Percentiles rank a stretch among this genome's conserved stretches.
Evolutionary conservation across 2,113 vertebrate genomes (phyloP).

Genomic region (Daubentonia madagascariensis): DNA sequence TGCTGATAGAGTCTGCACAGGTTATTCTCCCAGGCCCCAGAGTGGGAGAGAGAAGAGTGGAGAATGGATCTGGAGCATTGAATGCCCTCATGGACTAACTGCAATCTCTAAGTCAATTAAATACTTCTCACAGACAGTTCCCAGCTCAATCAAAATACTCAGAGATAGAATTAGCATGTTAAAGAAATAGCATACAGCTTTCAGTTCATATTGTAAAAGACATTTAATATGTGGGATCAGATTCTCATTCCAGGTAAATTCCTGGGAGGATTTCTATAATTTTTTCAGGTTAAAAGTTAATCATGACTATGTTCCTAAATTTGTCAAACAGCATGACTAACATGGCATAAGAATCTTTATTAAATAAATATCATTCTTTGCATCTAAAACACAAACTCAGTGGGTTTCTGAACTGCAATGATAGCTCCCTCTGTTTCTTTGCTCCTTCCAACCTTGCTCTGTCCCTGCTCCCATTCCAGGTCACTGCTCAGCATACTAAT

Average conservation of each 20-base stretch:
- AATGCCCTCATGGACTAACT: conserved; percentile 23
- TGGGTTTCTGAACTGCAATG: background rate
- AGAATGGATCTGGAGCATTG: background rate
- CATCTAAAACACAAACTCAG: conserved; percentile 15
- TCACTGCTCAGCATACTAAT: conserved; percentile 67
- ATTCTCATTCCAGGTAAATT: conserved; percentile 59
- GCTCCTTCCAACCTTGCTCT: conserved; percentile 59
- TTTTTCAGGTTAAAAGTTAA: conserved; percentile 67
- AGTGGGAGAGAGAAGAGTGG: background rate
- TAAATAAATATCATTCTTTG: conserved; percentile 43
- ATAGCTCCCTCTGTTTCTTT: conserved; percentile 16
- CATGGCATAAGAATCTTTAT: conserved; percentile 36
- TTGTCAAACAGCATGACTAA: conserved; percentile 53
- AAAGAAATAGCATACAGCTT: background rate
- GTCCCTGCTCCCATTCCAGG: conserved; percentile 51
- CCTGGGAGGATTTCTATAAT: conserved; percentile 45
- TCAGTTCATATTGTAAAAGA: background rate
- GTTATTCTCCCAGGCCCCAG: background rate
- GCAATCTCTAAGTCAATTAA: conserved; percentile 30
- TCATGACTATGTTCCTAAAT: conserved; percentile 55
- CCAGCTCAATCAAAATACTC: conserved; percentile 12
- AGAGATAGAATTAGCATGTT: background rate
- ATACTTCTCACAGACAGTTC: conserved; percentile 27
- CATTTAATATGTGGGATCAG: background rate
- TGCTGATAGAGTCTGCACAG: background rate